A percentile compares a stretch with the other conserved stretches of the same genome.
Evolutionary conservation across 1,140 invertebrate species (phyloP).

Genomic region (Magallana ariakensis): DNA sequence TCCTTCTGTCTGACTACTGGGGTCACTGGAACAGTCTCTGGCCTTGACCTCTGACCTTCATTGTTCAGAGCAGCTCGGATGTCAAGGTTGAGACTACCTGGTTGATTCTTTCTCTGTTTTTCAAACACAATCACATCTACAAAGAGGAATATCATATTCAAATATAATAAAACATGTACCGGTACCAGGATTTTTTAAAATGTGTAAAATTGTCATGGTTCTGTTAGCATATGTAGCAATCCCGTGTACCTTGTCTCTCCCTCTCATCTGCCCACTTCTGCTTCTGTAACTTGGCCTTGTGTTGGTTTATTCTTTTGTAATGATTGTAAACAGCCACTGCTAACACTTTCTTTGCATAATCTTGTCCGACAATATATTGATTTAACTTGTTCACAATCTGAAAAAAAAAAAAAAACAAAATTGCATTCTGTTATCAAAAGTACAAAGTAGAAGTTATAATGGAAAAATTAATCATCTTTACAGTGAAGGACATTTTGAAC

Average conservation of each 20-base stretch:
- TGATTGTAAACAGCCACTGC: slow-evolving; percentile 99
- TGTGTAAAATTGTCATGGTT: too few species aligned
- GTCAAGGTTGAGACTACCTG: neutral
- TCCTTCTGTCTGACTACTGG: slow-evolving; percentile 27
- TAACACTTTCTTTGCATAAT: slow-evolving; percentile 98
- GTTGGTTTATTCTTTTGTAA: slow-evolving; percentile 93
- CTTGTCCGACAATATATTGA: slow-evolving; percentile 98
- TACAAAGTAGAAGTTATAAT: too few species aligned
- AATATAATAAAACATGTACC: too few species aligned
- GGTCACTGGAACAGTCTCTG: neutral
- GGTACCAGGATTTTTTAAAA: too few species aligned
- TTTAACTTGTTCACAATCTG: slow-evolving; percentile 97
- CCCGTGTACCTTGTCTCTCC: neutral
- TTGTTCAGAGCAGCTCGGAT: neutral
- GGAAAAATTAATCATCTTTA: too few species aligned
- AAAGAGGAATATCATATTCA: neutral
- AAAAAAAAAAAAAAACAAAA: slow-evolving; percentile 8
- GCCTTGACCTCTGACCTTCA: neutral
- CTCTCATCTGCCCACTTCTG: slow-evolving; percentile 20
- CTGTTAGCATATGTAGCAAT: too few species aligned
- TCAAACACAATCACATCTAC: slow-evolving; percentile 23
- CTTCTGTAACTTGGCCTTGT: slow-evolving; percentile 3
- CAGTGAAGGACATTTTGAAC: too few species aligned
- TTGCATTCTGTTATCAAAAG: too few species aligned
- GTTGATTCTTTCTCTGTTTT: neutral